These are phyloP conservation scores for Calyptomena viridis DNA, from an alignment of 2,113 vertebrate genomes.

Conservation along the genomic window DNA sequence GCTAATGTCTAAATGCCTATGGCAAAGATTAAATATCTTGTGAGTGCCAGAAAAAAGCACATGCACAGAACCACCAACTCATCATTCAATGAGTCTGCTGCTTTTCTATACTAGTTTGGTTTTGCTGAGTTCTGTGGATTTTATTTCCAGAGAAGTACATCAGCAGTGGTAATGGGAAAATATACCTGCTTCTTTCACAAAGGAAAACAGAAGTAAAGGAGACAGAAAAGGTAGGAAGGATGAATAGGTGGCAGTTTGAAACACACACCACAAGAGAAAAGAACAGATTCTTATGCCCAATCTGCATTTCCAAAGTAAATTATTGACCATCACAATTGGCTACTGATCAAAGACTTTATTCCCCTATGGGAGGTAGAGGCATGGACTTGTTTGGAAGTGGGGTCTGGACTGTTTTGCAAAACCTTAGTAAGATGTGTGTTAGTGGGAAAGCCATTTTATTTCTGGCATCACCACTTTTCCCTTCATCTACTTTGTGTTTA, in stretches of 20 bases:
- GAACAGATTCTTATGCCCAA: not conserved
- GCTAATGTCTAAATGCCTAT: not conserved
- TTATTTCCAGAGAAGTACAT: not conserved
- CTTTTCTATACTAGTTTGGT: not conserved
- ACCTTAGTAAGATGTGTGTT: not conserved
- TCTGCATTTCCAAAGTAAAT: not conserved
- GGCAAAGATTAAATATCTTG: not conserved
- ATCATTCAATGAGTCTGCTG: not conserved
- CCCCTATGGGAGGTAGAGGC: not conserved
- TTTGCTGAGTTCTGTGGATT: not conserved
- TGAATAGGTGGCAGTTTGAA: not conserved
- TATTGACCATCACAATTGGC: not conserved
- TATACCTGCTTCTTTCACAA: not conserved
- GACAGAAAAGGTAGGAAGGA: not conserved
- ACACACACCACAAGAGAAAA: not conserved
- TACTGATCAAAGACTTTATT: not conserved
- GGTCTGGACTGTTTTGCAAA: not conserved
- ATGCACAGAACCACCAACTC: not conserved
- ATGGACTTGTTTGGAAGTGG: not conserved
- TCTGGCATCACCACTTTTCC: not conserved
- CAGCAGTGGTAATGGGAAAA: not conserved
- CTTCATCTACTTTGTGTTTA: not conserved
- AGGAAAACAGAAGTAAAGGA: not conserved
- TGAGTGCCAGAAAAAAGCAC: not conserved
- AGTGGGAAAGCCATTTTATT: not conserved